These are phyloP conservation scores for Drosophila stalkeri DNA, from an alignment of 2,888 invertebrate species.

Conservation along the genomic window DNA sequence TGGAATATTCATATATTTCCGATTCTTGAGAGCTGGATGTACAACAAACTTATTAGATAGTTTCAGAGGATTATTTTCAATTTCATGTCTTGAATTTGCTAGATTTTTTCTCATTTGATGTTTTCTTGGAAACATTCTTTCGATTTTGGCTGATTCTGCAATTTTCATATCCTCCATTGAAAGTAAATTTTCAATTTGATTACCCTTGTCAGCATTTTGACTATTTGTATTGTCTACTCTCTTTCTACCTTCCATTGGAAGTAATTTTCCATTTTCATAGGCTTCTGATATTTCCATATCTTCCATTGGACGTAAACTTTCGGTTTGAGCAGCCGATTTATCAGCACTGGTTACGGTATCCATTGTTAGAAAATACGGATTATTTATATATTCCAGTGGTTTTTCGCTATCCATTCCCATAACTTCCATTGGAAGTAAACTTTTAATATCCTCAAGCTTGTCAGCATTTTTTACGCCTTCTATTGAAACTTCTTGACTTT, in stretches of 20 bases:
- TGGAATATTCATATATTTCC: background rate
- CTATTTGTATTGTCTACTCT: background rate
- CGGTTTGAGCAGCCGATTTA: background rate
- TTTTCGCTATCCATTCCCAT: background rate
- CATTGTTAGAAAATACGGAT: background rate
- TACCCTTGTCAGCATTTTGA: background rate
- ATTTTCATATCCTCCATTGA: background rate
- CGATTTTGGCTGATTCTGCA: background rate
- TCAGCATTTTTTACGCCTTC: background rate
- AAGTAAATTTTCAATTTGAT: background rate
- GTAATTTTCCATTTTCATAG: background rate
- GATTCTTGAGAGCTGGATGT: background rate
- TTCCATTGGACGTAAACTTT: background rate
- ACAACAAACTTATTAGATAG: background rate
- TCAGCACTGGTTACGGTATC: background rate
- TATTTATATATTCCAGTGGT: background rate
- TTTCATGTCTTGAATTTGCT: background rate
- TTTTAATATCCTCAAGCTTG: background rate
- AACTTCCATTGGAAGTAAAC: background rate
- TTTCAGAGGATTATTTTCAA: background rate
- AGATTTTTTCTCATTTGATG: background rate
- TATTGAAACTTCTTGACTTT: background rate
- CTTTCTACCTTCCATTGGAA: background rate
- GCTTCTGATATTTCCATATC: background rate
- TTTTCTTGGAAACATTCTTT: background rate